Base-by-base conservation (phyloP, 2,113 vertebrate species). In the Scolopax mira region DNA sequence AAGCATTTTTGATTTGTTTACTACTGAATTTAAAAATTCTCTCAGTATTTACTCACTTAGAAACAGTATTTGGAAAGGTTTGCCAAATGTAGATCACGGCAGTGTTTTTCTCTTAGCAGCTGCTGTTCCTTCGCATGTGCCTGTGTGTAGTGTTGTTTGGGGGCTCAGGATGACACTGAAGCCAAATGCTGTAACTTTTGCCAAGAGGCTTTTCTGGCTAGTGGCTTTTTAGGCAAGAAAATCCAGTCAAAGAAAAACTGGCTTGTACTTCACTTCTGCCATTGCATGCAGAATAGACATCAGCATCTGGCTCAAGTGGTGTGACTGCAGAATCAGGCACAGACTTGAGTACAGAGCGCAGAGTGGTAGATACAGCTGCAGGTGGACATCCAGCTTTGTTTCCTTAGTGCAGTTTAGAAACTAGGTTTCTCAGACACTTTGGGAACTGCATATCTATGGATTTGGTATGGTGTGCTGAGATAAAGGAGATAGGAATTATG, bases 1-100 rank as follows among this genome's bases (percentile, higher is more conserved):
- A 94, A 83, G 18, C 13, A 41, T 61, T 71, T 67, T 62, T 83
- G 4, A 10, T 95, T 91, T 93, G 24, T 96, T 96, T 88, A 89
- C 79, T 83, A 51, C 64, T 55, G 57, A 71, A 49, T 54, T 13
- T 9, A 57, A 78, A 90, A 57, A 77, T 46, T 31, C 31, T 82
- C 28, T 12, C 28, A 42, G 21, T 78, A 58, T 95, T 94, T 94
- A 71, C 39, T 86, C 31, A 33, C 44, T 88, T 71, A 55, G 51
- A 75, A 88, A 44, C 21, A 46, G 31, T 71, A 24, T 78, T 90
- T 80, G 69, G 61, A 74, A 90, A 67, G 31, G 11, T 74, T 83
- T 95, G 82, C 69, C 72, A 84, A 67, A n/a, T 27, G 64, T 28
- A 72, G 51, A 64, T 55, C 67, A 42, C 6, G 14, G 46, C 71